These are phyloP conservation scores for Cosmia pyralina DNA, from an alignment of 2,888 invertebrate genomes.

Conservation along the genomic window DNA sequence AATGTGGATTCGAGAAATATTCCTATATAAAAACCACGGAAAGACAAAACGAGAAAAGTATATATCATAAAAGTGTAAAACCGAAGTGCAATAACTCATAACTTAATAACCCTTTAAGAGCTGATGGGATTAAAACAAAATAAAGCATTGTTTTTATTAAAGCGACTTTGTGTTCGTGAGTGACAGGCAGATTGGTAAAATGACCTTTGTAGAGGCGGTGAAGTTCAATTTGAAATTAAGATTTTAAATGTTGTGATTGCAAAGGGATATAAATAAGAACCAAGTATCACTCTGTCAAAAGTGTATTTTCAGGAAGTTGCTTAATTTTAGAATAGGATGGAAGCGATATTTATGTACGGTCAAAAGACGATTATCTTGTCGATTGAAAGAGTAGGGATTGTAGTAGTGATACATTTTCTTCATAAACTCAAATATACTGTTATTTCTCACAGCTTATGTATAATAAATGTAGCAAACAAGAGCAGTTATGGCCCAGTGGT, in stretches of 20 bases:
- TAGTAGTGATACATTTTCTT: background rate
- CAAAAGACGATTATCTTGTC: background rate
- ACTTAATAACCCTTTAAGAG: slow-evolving; percentile 55
- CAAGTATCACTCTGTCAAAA: background rate
- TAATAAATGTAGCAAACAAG: no score
- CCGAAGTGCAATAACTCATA: slow-evolving; percentile 45
- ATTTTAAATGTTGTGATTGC: slow-evolving; percentile 45
- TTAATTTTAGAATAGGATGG: background rate
- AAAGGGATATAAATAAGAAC: slow-evolving; percentile 17
- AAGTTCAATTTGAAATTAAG: slow-evolving; percentile 56
- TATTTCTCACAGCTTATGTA: background rate
- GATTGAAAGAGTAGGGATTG: background rate
- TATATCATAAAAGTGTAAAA: slow-evolving; percentile 15
- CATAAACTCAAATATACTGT: background rate
- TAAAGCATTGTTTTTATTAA: slow-evolving; percentile 61
- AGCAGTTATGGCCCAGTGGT: no score
- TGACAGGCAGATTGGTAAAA: slow-evolving; percentile 62
- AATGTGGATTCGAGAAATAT: background rate
- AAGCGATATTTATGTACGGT: background rate
- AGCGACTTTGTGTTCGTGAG: slow-evolving; percentile 53
- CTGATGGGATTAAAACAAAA: slow-evolving; percentile 56
- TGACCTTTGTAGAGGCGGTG: slow-evolving; percentile 60
- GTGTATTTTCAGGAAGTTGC: background rate
- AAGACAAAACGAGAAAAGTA: background rate
- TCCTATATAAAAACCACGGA: background rate